Evolutionary conservation across 1,140 invertebrate genomes (phyloP), one percentile per base, ranked within the genome.

Genomic region (Meloidogyne floridensis): DNA sequence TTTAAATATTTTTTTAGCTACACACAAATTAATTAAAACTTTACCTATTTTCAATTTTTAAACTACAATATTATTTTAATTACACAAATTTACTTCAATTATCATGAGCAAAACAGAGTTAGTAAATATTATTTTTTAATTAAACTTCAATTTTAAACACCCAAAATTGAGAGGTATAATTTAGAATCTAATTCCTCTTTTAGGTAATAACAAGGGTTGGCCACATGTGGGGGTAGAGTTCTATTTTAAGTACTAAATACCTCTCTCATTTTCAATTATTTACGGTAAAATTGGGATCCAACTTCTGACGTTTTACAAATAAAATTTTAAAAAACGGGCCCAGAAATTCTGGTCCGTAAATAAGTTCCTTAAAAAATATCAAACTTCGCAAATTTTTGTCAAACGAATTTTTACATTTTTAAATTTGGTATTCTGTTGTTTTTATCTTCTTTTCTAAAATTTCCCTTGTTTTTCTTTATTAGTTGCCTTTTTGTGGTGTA

Each of bases 151-250:
- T 20, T 20, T 20, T 20, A 20, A 20, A 20, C 20, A 20, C 20
- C 20, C 20, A 20, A 20, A 20, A 20, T 20, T 20, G 20, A 20
- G 20, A 73, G 7, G 32, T 32, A 5, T 18, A 73, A 18, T 73
- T 73, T 73, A n/a, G 4, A 9, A 9, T 72, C 15, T 72, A 11
- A 53, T 47, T 73, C 0, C 1, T n/a, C n/a, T 65, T n/a, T 65
- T 15, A n/a, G 20, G 20, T 20, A 20, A 20, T 20, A 20, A 20
- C 20, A 20, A 20, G 0, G 20, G 0, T 20, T 0, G 20, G 20
- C 54, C 54, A 1, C 0, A 1, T 0, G 20, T 0, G 20, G 1
- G 20, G 20, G 20, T 0, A 1, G 1, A 1, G 0, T 32, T 2
- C 2, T 20, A 20, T 20, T 20, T 20, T 20, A 20, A 20, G 20